Conservation (phyloP, 2,113 vertebrate species). For the Poecile atricapillus region DNA sequence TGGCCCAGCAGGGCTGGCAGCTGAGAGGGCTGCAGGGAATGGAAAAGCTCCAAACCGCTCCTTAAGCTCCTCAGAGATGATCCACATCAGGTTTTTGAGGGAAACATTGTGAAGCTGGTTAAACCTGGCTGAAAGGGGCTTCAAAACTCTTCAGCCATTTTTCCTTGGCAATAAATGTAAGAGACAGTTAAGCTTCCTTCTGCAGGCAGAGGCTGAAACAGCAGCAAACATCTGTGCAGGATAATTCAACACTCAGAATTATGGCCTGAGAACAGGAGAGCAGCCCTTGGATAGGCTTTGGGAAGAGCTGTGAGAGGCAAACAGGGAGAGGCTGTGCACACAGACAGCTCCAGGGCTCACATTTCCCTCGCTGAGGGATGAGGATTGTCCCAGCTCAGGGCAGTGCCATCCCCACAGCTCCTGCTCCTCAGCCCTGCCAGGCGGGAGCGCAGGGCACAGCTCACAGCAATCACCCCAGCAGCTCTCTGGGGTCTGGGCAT, state of each 20-base stretch:
- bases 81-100: not conserved
- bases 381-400: not conserved
- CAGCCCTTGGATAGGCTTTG: not conserved
- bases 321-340: not conserved
- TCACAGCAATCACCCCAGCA: not conserved
- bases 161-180: not conserved
- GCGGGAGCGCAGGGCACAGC: not conserved
- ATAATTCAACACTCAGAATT: not conserved
- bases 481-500: not conserved
- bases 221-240: not conserved
- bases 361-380: not conserved
- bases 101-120: not conserved
- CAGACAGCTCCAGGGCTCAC: not conserved
- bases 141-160: not conserved
- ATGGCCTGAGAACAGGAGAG: not conserved
- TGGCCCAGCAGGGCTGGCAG: not conserved
- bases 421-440: not conserved
- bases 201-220: not conserved
- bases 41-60: not conserved
- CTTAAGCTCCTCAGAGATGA: not conserved
- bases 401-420: not conserved
- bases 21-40: not conserved
- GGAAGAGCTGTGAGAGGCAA: not conserved
- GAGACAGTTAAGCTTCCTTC: not conserved
- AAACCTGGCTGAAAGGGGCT: not conserved